phyloP scores from a whole-genome alignment of 2,113 vertebrate species.

The Okapia johnstoni region DNA sequence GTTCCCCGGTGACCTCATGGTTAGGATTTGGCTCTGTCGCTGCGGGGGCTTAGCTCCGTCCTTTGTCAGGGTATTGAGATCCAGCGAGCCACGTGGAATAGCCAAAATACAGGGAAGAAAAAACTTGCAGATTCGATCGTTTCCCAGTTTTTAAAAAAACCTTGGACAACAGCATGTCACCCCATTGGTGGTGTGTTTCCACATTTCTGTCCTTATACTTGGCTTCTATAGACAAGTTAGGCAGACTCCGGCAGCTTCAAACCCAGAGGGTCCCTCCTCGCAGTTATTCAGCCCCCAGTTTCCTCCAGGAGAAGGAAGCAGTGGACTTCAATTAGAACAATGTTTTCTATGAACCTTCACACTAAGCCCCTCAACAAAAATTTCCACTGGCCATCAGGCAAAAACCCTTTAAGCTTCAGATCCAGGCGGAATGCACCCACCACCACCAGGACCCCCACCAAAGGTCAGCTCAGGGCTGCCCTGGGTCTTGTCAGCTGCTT shows the following conservation, averaged over 20 bases:
- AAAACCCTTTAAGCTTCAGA: background rate
- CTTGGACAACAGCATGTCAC: background rate
- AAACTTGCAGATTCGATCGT: background rate
- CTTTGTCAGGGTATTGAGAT: background rate
- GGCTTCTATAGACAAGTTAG: background rate
- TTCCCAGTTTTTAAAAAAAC: background rate
- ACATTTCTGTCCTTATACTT: background rate
- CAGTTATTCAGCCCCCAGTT: no score
- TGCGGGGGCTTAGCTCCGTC: background rate
- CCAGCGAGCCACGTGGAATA: background rate
- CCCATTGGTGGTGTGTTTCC: background rate
- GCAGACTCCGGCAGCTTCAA: background rate
- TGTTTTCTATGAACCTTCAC: background rate
- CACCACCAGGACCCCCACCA: rapidly evolving
- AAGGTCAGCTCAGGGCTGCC: background rate
- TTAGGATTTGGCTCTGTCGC: background rate
- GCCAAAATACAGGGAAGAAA: background rate
- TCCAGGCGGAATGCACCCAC: rapidly evolving
- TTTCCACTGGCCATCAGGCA: background rate
- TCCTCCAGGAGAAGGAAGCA: background rate
- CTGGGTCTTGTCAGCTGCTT: no score
- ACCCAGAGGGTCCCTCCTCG: rapidly evolving
- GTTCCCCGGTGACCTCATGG: background rate
- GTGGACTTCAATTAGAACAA: background rate
- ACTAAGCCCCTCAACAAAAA: background rate